Percentiles rank a stretch among this genome's conserved stretches.
Evolutionary conservation across 2,888 invertebrate species (phyloP).

Genomic region (Drosophila anomalipes): DNA sequence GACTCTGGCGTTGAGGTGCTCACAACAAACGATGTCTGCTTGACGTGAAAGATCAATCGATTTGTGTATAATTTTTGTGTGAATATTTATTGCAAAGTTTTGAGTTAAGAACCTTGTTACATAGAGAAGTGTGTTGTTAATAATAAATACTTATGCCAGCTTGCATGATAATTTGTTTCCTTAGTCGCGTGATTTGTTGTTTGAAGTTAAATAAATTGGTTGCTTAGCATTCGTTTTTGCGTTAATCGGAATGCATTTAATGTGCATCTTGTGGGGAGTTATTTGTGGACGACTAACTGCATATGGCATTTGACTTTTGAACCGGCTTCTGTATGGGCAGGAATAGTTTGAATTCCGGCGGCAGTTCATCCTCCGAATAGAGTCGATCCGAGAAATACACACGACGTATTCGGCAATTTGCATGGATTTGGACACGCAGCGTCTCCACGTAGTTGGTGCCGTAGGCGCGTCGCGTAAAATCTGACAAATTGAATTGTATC

Average conservation of each 20-base stretch:
- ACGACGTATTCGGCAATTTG: conserved; percentile 97
- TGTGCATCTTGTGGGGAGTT: conserved; percentile 6
- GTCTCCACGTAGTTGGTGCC: conserved; percentile 97
- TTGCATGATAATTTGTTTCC: conserved; percentile 40
- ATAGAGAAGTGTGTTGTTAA: conserved; percentile 28
- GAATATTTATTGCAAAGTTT: conserved; percentile 43
- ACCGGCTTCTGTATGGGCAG: conserved; percentile 93
- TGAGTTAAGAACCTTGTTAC: conserved; percentile 28
- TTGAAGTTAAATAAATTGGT: conserved; percentile 17
- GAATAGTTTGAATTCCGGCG: conserved; percentile 97
- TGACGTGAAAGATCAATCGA: not conserved
- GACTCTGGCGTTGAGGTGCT: conserved; percentile 91
- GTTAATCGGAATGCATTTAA: not conserved
- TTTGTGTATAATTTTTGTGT: conserved; percentile 25
- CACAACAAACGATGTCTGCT: conserved; percentile 88
- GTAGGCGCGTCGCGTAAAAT: conserved; percentile 98
- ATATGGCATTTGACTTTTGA: conserved; percentile 80
- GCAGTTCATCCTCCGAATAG: conserved; percentile 96
- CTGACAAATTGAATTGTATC: conserved; percentile 98
- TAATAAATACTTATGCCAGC: conserved; percentile 43
- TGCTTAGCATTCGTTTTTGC: conserved; percentile 11
- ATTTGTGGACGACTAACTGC: conserved; percentile 52
- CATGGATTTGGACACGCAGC: conserved; percentile 96
- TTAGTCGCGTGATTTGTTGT: conserved; percentile 21
- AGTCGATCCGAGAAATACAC: conserved; percentile 97